Base-by-base conservation (phyloP, 2,797 vertebrate genomes). In the Urophycis tenuis region DNA sequence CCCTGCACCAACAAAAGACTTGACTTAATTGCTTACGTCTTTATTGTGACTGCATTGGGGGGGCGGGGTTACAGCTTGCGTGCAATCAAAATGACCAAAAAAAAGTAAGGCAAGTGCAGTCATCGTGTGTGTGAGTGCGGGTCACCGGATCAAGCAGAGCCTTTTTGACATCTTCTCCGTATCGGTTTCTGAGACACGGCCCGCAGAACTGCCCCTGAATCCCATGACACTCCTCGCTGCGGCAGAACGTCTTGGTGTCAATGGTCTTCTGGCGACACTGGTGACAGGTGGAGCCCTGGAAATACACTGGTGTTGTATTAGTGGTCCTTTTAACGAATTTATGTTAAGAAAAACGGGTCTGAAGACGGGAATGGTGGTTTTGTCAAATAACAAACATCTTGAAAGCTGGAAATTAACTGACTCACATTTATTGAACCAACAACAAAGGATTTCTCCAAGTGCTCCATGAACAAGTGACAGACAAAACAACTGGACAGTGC, bases 131-230 rank as follows among this genome's bases (percentile, higher is more conserved):
- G 6, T 36, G 15, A 19, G 74, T 32, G 32, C 70, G 25, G 72
- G 91, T 87, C 49, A 94, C 94, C 84, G 91, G 91, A 82, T 94
- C 91, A 10, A 93, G 87, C 77, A 94, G 88, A 1, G 90, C 94
- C 33, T 88, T 91, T 79, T 72, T 91, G 8, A 93, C 92, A 2
- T 94, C 92, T 64, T 94, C 93, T 74, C 93, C 94, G 0, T 94
- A 94, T 88, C 93, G 76, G 87, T 93, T 94, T 78, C 90, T 92
- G 82, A 94, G 86, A 73, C 94, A 94, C 0, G 93, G 93, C n/a
- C 93, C 94, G 41, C 94, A 94, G 89, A 94, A 94, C 87, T 94
- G 92, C 41, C 94, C 94, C 80, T 86, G 88, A 77, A 94, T 87
- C 33, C 94, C 94, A 0, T 83, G 89, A 39, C 94, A 94, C 45